phyloP scores from a whole-genome alignment of 2,888 invertebrate genomes.

The Drosophila infuscata region DNA sequence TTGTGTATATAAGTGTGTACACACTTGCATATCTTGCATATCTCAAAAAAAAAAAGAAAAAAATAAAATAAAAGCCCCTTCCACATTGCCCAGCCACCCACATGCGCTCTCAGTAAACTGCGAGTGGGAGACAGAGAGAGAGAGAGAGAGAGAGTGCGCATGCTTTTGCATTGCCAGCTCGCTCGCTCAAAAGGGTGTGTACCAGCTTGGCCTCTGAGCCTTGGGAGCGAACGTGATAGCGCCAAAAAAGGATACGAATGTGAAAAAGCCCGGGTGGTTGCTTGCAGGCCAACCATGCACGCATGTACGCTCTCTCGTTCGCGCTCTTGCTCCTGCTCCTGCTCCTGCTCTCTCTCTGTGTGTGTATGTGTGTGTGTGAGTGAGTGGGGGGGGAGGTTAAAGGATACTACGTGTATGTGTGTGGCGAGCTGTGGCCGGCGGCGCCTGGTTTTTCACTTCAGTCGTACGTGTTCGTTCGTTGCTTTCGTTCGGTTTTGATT shows the following conservation, averaged over 20 bases:
- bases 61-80: not conserved
- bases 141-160: slow-evolving; percentile 11
- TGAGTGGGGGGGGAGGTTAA: slow-evolving; percentile 28
- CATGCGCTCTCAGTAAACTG: not conserved
- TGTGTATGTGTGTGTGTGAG: not conserved
- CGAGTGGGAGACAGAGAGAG: slow-evolving; percentile 2
- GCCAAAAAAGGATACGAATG: slow-evolving; percentile 27
- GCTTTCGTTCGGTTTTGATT: slow-evolving; percentile 85
- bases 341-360: not conserved
- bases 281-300: slow-evolving; percentile 1
- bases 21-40: slow-evolving; percentile 46
- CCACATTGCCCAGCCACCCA: slow-evolving; percentile 15
- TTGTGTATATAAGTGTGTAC: slow-evolving; percentile 12
- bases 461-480: slow-evolving; percentile 85
- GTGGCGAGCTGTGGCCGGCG: slow-evolving; percentile 36
- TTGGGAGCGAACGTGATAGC: slow-evolving; percentile 41
- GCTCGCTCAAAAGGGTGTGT: slow-evolving; percentile 69
- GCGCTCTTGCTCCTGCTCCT: slow-evolving; percentile 14
- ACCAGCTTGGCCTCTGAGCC: slow-evolving; percentile 38
- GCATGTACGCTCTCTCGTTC: slow-evolving; percentile 12
- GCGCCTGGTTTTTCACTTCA: slow-evolving; percentile 61
- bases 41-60: slow-evolving; percentile 2
- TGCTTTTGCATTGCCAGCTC: slow-evolving; percentile 28
- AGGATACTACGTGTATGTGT: slow-evolving; percentile 51
- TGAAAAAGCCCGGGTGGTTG: slow-evolving; percentile 48